phyloP scores from a whole-genome alignment of 2,797 vertebrate genomes.

The Arctocebus calabarensis region DNA sequence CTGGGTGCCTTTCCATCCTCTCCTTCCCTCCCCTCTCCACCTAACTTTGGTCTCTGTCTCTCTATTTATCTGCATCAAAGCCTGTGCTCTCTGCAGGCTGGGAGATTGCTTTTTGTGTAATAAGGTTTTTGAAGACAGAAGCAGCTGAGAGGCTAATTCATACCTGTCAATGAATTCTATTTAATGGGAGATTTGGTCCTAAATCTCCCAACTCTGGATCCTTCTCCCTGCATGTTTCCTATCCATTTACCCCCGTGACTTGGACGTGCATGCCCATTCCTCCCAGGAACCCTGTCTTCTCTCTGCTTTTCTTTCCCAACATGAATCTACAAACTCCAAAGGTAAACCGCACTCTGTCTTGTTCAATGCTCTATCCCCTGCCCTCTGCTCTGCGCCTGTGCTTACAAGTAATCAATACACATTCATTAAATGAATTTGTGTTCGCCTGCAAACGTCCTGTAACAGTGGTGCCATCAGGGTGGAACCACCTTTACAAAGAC shows the following conservation, averaged over 20 bases:
- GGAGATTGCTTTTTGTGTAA: slow-evolving; percentile 65
- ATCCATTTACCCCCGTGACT: slow-evolving; percentile 41
- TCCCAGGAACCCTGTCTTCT: not conserved
- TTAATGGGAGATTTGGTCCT: slow-evolving; percentile 55
- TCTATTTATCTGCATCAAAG: slow-evolving; percentile 68
- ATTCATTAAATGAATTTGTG: slow-evolving; percentile 22
- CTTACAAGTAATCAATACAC: not conserved
- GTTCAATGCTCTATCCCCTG: not conserved
- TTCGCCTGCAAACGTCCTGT: not conserved
- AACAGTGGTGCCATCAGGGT: not conserved
- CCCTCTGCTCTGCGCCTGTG: not conserved
- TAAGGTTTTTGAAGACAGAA: slow-evolving; percentile 74
- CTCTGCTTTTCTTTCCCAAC: slow-evolving; percentile 20
- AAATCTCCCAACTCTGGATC: slow-evolving; percentile 13
- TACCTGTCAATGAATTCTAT: slow-evolving; percentile 53
- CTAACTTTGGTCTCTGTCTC: not conserved
- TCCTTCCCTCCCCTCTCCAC: not conserved
- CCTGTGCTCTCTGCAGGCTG: slow-evolving; percentile 48
- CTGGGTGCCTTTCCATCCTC: not conserved
- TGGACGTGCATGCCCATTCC: not conserved
- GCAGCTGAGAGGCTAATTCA: slow-evolving; percentile 78
- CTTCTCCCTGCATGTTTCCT: slow-evolving; percentile 27
- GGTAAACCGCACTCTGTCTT: not conserved
- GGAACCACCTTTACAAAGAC: slow-evolving; percentile 10
- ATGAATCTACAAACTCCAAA: slow-evolving; percentile 39